Evolutionary conservation across 2,113 vertebrate genomes (phyloP), one percentile per base, ranked within the genome.

Genomic region (Strix uralensis): DNA sequence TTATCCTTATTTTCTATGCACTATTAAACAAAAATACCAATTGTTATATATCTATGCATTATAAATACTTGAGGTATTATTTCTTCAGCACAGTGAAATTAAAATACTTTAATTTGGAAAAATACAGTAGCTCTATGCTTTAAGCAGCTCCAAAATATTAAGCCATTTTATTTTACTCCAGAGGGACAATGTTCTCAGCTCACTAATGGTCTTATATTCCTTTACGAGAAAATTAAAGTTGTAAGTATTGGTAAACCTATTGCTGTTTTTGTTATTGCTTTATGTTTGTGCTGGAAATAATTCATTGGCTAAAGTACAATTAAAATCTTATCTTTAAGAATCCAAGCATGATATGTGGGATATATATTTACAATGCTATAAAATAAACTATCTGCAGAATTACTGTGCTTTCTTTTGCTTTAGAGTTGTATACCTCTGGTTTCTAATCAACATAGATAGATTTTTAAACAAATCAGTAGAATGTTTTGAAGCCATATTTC

Each of bases 141-240:
- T 94, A 94, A 93, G 73, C 73, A 92, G 75, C 72, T 93, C 19
- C 13, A 84, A 74, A 91, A 88, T 92, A 95, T 93, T 86, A 95
- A 96, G 57, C 63, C 30, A 81, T 79, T 95, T 95, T 93, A 89
- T 90, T 91, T 95, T 79, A 81, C 83, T 86, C 86, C 46, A 78
- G 80, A 92, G 88, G 32, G 55, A 86, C 69, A 61, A 34, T 78
- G 61, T 72, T 92, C 75, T 84, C 47, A 96, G 65, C 75, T 94
- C 72, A 71, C 32, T 95, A 96, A 94, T 96, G 38, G 58, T 47
- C 55, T 93, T 92, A 52, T 38, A 84, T 83, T 83, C 72, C 25
- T 94, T 65, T 81, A 88, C 44, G 18, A 84, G 86, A 81, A 96
- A 95, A 96, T 94, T 96, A 81, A 94, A 88, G 52, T 63, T 79